These are phyloP conservation scores for Cydia fagiglandana DNA, from an alignment of 1,140 invertebrate species.

Conservation along the genomic window DNA sequence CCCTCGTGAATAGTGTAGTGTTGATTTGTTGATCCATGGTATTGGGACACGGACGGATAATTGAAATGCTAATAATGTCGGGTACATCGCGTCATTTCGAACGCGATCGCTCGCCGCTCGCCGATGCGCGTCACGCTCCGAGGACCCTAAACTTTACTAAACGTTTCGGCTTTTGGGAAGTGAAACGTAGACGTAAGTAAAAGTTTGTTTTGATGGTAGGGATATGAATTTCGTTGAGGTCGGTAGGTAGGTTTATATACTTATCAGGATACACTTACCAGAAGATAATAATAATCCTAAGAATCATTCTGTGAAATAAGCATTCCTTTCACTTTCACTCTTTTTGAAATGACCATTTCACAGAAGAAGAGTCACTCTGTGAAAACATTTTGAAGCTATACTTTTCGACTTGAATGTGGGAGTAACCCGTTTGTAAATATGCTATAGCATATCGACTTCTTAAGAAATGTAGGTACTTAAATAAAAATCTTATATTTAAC, in stretches of 20 bases:
- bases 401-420: too few species aligned
- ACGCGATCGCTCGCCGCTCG: slow-evolving; percentile 4
- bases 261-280: background rate
- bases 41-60: slow-evolving; percentile 18
- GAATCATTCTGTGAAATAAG: too few species aligned
- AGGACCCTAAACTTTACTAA: slow-evolving; percentile 28
- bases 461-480: too few species aligned
- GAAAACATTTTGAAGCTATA: too few species aligned
- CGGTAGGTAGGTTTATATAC: background rate
- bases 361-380: too few species aligned
- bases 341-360: too few species aligned
- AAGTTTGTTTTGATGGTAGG: slow-evolving; percentile 31
- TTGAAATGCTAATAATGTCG: slow-evolving; percentile 27
- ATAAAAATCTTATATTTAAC: too few species aligned
- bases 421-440: too few species aligned
- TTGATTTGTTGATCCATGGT: slow-evolving; percentile 26
- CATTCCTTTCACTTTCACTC: too few species aligned
- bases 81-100: slow-evolving; percentile 24
- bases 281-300: background rate
- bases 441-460: too few species aligned
- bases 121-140: slow-evolving; percentile 26
- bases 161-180: slow-evolving; percentile 30
- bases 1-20: slow-evolving; percentile 23
- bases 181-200: slow-evolving; percentile 30
- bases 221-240: slow-evolving; percentile 14